Base-by-base conservation (phyloP, 2,797 vertebrate species). In the Poecilia picta region DNA sequence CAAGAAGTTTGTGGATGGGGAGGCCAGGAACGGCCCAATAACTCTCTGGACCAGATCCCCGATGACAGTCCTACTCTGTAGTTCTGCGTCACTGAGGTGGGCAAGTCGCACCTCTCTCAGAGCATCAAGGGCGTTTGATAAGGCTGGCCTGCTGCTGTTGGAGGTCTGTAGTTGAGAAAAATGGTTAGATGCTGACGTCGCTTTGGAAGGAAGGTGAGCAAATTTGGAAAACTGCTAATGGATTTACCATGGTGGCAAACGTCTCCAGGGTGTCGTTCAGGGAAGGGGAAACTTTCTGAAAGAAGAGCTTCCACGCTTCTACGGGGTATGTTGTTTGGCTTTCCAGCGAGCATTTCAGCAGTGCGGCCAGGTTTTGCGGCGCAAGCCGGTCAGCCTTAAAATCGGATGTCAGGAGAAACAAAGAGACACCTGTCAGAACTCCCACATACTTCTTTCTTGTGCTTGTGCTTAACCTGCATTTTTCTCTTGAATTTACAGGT, bases 61-160 rank as follows among this genome's bases (percentile, higher is more conserved):
- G 8, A 51, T 51, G 20, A 51, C 6, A 23, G 49, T 51, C 49
- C 49, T 51, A 20, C 49, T 51, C 49, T 51, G 49, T 7, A 51
- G 49, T 23, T 51, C 18, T 51, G 49, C 49, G 2, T 51, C 20
- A 4, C 49, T 51, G 49, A 51, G 86, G 74, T 74, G 85, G 73
- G 79, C 62, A 33, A 91, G 77, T 72, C 1, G 87, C 74, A 91
- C 70, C 43, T 91, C 84, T 82, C 78, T 88, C 8, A 93, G 76
- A 33, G 88, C 77, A 23, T 73, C n/a, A 12, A 73, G 72, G 25
- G 64, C 45, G 16, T 73, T 79, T 64, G 71, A 10, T 53, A 53
- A 53, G 43, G 74, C 20, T 51, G 49, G 73, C 49, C 2, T 74
- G 81, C 73, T 80, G 46, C 23, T 74, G 77, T 72, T 75, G 31